Evolutionary conservation across 2,113 vertebrate genomes (phyloP).

Genomic region (Bombycilla garrulus): DNA sequence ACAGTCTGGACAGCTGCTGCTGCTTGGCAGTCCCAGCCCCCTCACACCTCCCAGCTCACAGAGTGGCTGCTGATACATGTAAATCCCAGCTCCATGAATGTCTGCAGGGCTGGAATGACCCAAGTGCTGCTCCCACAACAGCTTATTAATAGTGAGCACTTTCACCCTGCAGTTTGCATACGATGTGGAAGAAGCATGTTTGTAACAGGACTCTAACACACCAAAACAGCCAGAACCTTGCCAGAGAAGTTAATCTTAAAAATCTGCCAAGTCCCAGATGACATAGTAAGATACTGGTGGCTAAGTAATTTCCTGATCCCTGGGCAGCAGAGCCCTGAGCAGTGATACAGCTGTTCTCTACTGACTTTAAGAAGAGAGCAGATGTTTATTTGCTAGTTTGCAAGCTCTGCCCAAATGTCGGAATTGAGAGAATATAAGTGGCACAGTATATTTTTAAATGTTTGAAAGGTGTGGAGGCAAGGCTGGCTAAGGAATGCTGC

Average conservation of each 20-base stretch:
- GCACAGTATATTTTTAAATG: neutral
- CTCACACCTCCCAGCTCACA: neutral
- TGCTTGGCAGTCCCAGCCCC: neutral
- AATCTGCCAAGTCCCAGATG: neutral
- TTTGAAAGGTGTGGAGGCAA: neutral
- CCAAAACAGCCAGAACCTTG: neutral
- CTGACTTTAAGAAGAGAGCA: neutral
- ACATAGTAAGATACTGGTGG: neutral
- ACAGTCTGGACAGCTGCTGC: neutral
- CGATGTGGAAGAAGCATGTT: rapidly evolving
- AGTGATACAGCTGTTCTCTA: neutral
- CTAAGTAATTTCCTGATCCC: neutral
- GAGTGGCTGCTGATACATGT: neutral
- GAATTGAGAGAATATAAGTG: neutral
- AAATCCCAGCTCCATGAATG: rapidly evolving
- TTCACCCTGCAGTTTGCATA: neutral
- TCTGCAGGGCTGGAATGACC: neutral
- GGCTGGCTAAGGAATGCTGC: neutral
- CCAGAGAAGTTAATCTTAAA: neutral
- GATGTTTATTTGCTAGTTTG: neutral
- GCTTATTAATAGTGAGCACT: neutral
- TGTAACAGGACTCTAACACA: neutral
- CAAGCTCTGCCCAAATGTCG: neutral
- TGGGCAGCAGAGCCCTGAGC: neutral
- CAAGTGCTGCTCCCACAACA: neutral